Base-by-base conservation (phyloP, 1,140 invertebrate genomes). In the Cheumatopsyche charites region DNA sequence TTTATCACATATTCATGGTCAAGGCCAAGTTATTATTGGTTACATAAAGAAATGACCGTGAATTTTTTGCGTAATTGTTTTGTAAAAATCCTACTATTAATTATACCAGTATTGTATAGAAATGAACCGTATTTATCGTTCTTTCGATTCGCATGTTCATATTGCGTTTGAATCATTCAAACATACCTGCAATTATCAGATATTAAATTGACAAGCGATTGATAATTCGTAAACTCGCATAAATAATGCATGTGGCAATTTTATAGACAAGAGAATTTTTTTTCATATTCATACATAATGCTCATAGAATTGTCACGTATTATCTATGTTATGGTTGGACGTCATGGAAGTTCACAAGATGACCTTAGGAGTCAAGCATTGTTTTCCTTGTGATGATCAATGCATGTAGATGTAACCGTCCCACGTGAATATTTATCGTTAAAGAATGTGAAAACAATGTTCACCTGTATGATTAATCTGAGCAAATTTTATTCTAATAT, bases 301-400 rank as follows among this genome's bases (percentile, higher is more conserved):
- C 29, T 3, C 29, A 36, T 36, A 3, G 29, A 36, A 58, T 25
- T 58, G 55, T 58, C n/a, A 17, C 23, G 42, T 62, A 29, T 62
- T 63, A 41, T 63, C 13, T 42, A 42, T 63, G 42, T n/a, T 42
- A 43, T 65, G 9, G 62, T 19, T 12, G 17, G 21, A 63, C 42
- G 63, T 66, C 63, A 66, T 47, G 63, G 43, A 45, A 47, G 63
- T 66, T 66, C 63, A 66, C 23, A 1, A 13, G 12, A 42, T 23
- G 63, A 66, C 63, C 63, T 66, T 66, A 45, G 19, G 19, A 52
- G 9, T 1, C 2, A n/a, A 21, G 55, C 55, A 58, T 58, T 58
- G 55, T 58, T 58, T 19, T 58, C 21, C 23, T 17, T 25, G 12
- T 19, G 23, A 17, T 19, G 47, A 52, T 1, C 47, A 19, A 7